Evolutionary conservation across 2,888 invertebrate genomes (phyloP), one percentile per base, ranked within the genome.

Genomic region (Rhimphoctona megacephalus): DNA sequence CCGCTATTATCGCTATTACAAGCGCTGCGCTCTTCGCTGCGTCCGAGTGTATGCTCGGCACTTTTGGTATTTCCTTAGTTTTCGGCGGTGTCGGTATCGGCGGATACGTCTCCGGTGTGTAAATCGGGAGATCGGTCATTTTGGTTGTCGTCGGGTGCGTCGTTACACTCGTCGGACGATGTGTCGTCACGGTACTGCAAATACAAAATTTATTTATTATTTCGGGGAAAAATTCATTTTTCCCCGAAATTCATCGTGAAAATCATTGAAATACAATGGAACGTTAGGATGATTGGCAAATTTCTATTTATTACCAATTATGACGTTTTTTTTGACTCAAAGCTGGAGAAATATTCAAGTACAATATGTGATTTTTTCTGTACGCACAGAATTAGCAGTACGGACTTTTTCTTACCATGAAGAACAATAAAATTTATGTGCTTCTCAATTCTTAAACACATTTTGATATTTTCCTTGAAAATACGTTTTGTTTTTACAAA

Each of bases 1-100:
- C 98, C 4, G 98, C 98, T 85, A 98, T 98, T 90, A 99, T 98
- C 89, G 98, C 97, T 83, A 98, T 97, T 83, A 98, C 97, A 91
- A 98, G 95, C 7, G 97, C 97, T 0, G 96, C 96, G 91, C 96
- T 96, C 92, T 97, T 97, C 52, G 97, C 96, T 78, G 96, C 96
- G 91, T 97, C 96, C 17, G 97, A 96, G 85, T 95, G 96, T 88
- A 96, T 96, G 87, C 96, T 93, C 72, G 90, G 73, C 86, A 89
- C 90, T 81, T 90, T 91, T 90, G 86, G 88, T 70, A 95, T 91
- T 70, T 92, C 90, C 69, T 92, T 91, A 6, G 84, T 89, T 78
- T 92, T 94, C 25, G 94, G 93, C 4, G 94, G 92, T 39, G 94
- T 93, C n/a, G 93, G 92, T 19, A 94, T 93, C 74, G 94, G 93